These are phyloP conservation scores for Eilema griseolum DNA, from an alignment of 2,888 invertebrate genomes.

Conservation along the genomic window DNA sequence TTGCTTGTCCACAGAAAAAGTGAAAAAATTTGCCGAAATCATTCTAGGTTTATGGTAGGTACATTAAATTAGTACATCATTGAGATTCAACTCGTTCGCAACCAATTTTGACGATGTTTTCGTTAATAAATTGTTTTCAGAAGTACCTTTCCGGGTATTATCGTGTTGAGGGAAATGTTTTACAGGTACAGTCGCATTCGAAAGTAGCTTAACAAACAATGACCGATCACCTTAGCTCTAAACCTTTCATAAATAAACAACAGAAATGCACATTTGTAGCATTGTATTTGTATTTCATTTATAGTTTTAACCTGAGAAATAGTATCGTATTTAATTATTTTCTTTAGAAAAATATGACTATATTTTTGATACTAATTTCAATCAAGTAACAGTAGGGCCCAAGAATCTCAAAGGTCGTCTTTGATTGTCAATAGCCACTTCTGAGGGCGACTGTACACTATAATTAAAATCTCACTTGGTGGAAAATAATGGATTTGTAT, in stretches of 20 bases:
- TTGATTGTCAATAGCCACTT: background rate
- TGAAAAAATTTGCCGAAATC: background rate
- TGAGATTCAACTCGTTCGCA: conserved; percentile 35
- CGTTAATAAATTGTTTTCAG: conserved; percentile 27
- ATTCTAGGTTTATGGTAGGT: too few species aligned
- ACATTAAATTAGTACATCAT: conserved; percentile 38
- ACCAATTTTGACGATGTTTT: conserved; percentile 28
- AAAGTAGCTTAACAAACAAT: too few species aligned
- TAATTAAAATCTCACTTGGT: background rate
- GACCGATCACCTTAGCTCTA: too few species aligned
- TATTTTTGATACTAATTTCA: background rate
- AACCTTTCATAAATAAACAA: too few species aligned
- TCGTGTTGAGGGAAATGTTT: background rate
- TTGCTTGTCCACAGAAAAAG: background rate
- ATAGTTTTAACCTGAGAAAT: background rate
- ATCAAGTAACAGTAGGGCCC: background rate
- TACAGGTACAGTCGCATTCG: too few species aligned
- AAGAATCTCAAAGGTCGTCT: background rate
- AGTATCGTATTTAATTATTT: background rate
- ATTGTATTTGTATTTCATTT: background rate
- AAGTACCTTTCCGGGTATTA: conserved; percentile 1
- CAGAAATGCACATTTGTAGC: background rate
- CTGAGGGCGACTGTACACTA: background rate
- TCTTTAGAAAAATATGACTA: background rate
- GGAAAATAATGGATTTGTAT: background rate